Evolutionary conservation across 2,888 invertebrate species (phyloP).

Genomic region (Julus scandinavius): DNA sequence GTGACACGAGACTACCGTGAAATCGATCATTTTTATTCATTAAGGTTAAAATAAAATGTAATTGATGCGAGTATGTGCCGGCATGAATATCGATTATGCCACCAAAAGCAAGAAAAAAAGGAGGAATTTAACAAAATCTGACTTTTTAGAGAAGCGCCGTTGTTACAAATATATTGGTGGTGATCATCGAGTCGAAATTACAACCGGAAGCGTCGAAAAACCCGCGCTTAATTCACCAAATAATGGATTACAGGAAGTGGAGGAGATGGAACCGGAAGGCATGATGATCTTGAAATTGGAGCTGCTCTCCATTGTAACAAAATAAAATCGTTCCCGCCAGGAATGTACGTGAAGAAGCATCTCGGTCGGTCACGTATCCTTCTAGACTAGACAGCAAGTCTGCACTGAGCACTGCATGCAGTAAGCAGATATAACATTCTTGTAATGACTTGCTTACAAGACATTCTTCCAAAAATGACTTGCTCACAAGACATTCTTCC

Average conservation of each 20-base stretch:
- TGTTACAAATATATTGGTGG: neutral
- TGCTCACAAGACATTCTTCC: too few relatives aligned
- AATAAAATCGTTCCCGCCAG: too few relatives aligned
- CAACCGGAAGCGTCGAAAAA: neutral
- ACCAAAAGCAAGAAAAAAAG: neutral
- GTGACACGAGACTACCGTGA: neutral
- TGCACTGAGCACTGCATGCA: too few relatives aligned
- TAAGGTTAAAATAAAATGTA: neutral
- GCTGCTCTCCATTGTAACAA: too few relatives aligned
- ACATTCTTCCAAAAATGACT: too few relatives aligned
- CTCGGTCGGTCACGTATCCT: too few relatives aligned
- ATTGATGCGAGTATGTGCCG: neutral
- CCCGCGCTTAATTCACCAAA: neutral
- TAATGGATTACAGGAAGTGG: neutral
- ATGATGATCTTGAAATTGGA: too few relatives aligned
- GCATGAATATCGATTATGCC: neutral
- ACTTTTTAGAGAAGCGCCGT: neutral
- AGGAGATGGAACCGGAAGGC: neutral
- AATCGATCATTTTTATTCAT: slow-evolving; percentile 1
- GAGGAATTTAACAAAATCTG: neutral
- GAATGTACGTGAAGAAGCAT: too few relatives aligned
- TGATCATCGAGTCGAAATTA: neutral
- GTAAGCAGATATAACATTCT: too few relatives aligned
- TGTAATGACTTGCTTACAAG: too few relatives aligned
- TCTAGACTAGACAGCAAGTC: too few relatives aligned